phyloP scores from a whole-genome alignment of 2,113 vertebrate genomes.

The Chloropsis cyanopogon region DNA sequence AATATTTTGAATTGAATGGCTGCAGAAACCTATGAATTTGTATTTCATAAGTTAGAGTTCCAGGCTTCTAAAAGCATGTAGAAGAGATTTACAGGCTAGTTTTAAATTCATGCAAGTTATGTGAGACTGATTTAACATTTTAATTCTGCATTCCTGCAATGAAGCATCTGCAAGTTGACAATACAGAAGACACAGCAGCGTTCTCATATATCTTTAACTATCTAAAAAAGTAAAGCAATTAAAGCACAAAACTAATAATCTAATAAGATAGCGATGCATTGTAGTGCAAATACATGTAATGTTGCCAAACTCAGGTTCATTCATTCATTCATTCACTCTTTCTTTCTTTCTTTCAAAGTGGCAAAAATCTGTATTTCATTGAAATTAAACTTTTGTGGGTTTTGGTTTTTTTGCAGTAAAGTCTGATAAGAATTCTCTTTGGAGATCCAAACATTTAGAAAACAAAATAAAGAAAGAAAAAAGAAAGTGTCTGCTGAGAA shows the following conservation, averaged over 20 bases:
- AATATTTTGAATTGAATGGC: conserved; percentile 16
- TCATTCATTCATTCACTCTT: conserved; percentile 86
- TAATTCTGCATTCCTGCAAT: conserved; percentile 80
- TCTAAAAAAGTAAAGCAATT: conserved; percentile 83
- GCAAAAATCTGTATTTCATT: conserved; percentile 81
- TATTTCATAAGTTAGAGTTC: conserved; percentile 57
- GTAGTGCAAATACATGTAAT: conserved; percentile 91
- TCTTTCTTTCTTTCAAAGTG: conserved; percentile 79
- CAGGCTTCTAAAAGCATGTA: conserved; percentile 72
- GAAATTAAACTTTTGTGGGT: conserved; percentile 73
- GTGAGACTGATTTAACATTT: conserved; percentile 75
- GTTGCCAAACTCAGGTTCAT: conserved; percentile 83
- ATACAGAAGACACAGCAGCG: conserved; percentile 78
- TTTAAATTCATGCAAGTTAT: conserved; percentile 78
- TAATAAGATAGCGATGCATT: conserved; percentile 87
- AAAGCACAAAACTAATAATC: conserved; percentile 89
- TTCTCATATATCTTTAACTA: conserved; percentile 74
- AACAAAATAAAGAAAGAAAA: conserved; percentile 61
- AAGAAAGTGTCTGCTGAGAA: conserved; percentile 79
- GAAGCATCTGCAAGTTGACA: conserved; percentile 99
- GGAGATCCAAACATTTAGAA: conserved; percentile 81
- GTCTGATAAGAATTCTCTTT: conserved; percentile 83
- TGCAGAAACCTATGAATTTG: background rate
- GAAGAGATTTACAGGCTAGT: conserved; percentile 78
- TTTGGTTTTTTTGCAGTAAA: conserved; percentile 60